Evolutionary conservation across 2,888 invertebrate species (phyloP).

Genomic region (Ectemnius lituratus): DNA sequence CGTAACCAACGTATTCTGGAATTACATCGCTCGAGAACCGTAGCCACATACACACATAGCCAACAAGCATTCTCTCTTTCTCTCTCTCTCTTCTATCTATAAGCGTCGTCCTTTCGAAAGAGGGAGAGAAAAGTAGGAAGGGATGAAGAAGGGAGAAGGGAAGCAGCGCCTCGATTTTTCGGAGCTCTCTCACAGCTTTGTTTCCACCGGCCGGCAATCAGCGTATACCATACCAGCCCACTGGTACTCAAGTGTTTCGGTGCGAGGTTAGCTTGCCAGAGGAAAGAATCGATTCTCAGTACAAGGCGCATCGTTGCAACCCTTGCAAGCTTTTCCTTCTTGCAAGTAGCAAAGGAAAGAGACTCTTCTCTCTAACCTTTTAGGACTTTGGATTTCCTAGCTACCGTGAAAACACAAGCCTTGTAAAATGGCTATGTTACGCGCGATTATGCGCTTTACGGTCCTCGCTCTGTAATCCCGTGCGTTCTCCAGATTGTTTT

Average conservation of each 20-base stretch:
- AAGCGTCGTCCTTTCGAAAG: slow-evolving; percentile 40
- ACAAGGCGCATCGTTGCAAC: background rate
- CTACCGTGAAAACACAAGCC: too few relatives aligned
- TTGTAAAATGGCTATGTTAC: too few relatives aligned
- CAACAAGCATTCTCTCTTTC: too few relatives aligned
- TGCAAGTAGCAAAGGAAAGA: background rate
- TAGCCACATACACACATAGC: slow-evolving; percentile 32
- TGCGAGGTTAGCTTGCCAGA: background rate
- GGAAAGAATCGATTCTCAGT: slow-evolving; percentile 21
- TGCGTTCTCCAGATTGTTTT: too few relatives aligned
- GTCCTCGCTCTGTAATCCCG: too few relatives aligned
- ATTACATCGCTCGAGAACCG: slow-evolving; percentile 48
- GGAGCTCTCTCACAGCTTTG: slow-evolving; percentile 5
- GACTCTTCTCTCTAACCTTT: background rate
- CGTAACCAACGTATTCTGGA: slow-evolving; percentile 62
- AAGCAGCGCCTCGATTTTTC: slow-evolving; percentile 20
- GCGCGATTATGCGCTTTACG: too few relatives aligned
- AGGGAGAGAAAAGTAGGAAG: slow-evolving; percentile 40
- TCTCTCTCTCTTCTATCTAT: slow-evolving; percentile 35
- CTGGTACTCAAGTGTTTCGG: slow-evolving; percentile 15
- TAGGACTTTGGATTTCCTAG: too few relatives aligned
- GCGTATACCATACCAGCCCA: background rate
- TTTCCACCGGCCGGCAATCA: slow-evolving; percentile 16
- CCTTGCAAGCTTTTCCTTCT: too few relatives aligned
- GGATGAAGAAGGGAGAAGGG: too few relatives aligned